Evolutionary conservation across 2,797 vertebrate species (phyloP), one percentile per base, ranked within the genome.

Genomic region (Phoxinus dragarum): DNA sequence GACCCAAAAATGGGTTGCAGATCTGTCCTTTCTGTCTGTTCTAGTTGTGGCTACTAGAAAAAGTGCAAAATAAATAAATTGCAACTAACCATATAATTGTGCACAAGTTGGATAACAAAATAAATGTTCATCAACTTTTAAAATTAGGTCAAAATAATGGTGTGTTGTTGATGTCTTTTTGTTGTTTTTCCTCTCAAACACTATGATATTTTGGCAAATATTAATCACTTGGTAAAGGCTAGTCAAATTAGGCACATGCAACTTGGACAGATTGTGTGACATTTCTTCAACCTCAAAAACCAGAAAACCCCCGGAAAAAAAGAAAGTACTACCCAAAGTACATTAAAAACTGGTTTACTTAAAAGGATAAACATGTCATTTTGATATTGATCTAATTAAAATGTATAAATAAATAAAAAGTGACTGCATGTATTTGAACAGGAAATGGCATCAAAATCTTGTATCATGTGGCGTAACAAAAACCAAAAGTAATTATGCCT

Each of bases 11-110:
- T 80, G 44, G 44, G 78, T 52, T 52, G 44, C 79, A 52, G 31
- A 68, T n/a, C 64, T 36, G 27, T 68, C 79, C 61, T 38, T 80
- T 68, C 17, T 80, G 77, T 80, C 61, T 67, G 77, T 49, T 80
- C 59, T 80, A 80, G 61, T 67, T 80, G 27, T 47, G 42, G 61
- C 40, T 67, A 67, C 8, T 21, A 67, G 77, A 42, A 47, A 79
- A 61, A 80, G 61, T 44, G 40, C 56, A 11, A 42, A 40, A 64
- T 10, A n/a, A 52, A 31, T 14, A 44, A 36, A 12, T 8, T 31
- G 27, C 61, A 49, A 34, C 10, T 34, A 80, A 67, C 11, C 1
- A 42, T 11, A 42, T 64, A 19, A 64, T 19, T 78, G 14, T 61
- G 75, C 59, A 31, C 6, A 64, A 11, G 7, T 79, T 61, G 9